Conservation (phyloP, 1,140 invertebrate genomes). For the Bicyclus anynana region DNA sequence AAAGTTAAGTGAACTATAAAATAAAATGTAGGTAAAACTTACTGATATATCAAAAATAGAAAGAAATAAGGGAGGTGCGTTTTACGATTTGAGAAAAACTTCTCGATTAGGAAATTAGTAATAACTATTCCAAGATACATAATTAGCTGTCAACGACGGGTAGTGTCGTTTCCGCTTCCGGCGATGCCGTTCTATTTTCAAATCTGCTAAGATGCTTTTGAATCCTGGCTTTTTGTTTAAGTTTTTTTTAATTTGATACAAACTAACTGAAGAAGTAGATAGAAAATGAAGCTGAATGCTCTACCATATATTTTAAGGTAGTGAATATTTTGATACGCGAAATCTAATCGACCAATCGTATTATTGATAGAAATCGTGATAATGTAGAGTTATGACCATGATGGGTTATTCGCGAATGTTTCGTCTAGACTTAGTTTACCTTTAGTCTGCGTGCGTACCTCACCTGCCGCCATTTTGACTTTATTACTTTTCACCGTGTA, state of each 20-base stretch:
- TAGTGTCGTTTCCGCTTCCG: constrained; percentile 65
- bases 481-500: constrained; percentile 62
- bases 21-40: too few species aligned
- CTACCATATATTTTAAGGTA: too few species aligned
- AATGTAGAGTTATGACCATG: too few species aligned
- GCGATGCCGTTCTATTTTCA: constrained; percentile 63
- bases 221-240: constrained; percentile 27
- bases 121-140: constrained; percentile 54
- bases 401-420: too few species aligned
- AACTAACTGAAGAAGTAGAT: not conserved
- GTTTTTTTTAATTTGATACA: constrained; percentile 19
- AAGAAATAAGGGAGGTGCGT: not conserved
- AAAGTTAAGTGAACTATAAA: constrained; percentile 2
- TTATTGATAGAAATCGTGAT: too few species aligned
- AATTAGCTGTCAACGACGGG: constrained; percentile 70
- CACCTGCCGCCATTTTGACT: constrained; percentile 68
- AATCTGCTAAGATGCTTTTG: constrained; percentile 52
- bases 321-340: too few species aligned
- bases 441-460: constrained; percentile 15
- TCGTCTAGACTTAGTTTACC: not conserved
- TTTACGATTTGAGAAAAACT: constrained; percentile 40
- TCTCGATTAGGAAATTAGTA: constrained; percentile 64
- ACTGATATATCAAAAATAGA: not conserved
- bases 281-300: too few species aligned
- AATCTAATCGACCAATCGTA: too few species aligned